A percentile compares a stretch with the other conserved stretches of the same genome.
Conservation (phyloP, 35 echinoderm and acorn worm genomes). For the Anneissia japonica region DNA sequence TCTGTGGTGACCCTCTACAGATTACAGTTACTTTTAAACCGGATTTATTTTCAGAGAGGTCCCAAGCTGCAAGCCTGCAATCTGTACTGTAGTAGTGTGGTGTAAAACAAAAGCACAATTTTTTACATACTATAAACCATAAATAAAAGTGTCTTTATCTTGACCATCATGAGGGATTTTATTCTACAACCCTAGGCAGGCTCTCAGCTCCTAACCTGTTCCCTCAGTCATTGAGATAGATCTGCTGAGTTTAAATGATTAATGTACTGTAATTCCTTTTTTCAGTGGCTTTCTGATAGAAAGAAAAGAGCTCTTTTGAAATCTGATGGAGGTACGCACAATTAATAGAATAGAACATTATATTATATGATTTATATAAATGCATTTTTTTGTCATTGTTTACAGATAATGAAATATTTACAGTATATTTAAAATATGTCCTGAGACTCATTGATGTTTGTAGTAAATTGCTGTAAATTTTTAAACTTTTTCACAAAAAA, state of each 20-base stretch:
- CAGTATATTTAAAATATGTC: background rate
- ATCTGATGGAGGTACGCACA: slow-evolving; percentile 47
- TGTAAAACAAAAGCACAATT: background rate
- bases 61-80: no score
- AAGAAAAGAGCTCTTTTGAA: slow-evolving; percentile 78
- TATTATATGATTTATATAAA: background rate
- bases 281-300: slow-evolving; percentile 85
- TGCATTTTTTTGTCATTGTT: background rate
- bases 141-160: background rate
- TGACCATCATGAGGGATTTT: background rate
- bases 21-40: no score
- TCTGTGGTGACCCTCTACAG: no score
- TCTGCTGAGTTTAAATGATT: background rate
- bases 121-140: background rate
- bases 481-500: background rate
- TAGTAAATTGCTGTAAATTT: no score
- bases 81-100: background rate
- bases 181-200: background rate
- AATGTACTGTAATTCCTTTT: background rate
- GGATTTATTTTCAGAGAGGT: no score
- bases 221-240: no score
- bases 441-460: background rate
- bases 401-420: background rate
- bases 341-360: background rate
- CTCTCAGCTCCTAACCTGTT: background rate